phyloP scores from a whole-genome alignment of 2,797 vertebrate species.

The Poeciliopsis presidionis region DNA sequence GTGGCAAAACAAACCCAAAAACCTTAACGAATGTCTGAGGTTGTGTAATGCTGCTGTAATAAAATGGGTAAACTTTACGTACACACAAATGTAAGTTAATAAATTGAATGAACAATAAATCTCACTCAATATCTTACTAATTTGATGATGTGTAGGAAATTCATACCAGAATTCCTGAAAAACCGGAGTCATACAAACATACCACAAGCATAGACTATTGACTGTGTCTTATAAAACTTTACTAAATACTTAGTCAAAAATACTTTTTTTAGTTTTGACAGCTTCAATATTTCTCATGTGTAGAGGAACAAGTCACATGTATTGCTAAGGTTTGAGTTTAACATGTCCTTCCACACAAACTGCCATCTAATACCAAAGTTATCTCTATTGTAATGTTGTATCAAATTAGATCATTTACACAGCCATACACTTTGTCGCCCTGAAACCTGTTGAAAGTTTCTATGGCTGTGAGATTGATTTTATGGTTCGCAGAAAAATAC shows the following conservation, averaged over 20 bases:
- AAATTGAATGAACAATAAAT: background rate
- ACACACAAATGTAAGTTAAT: background rate
- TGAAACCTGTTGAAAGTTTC: background rate
- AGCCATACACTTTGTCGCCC: background rate
- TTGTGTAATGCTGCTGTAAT: background rate
- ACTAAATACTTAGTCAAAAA: background rate
- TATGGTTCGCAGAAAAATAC: background rate
- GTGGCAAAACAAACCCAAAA: background rate
- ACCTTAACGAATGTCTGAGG: background rate
- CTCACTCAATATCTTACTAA: background rate
- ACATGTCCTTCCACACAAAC: too few relatives aligned
- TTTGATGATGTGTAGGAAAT: background rate
- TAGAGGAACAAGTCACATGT: background rate
- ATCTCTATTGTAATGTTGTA: background rate
- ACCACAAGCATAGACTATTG: background rate
- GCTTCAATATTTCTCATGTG: background rate
- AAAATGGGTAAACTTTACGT: background rate
- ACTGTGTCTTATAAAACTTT: background rate
- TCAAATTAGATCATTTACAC: background rate
- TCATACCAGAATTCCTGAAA: background rate
- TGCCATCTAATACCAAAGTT: background rate
- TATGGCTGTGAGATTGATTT: background rate
- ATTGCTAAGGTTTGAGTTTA: too few relatives aligned
- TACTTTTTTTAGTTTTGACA: background rate
- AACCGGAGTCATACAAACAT: background rate